Conservation (phyloP, 1,140 invertebrate genomes). For the Mizuhopecten yessoensis region DNA sequence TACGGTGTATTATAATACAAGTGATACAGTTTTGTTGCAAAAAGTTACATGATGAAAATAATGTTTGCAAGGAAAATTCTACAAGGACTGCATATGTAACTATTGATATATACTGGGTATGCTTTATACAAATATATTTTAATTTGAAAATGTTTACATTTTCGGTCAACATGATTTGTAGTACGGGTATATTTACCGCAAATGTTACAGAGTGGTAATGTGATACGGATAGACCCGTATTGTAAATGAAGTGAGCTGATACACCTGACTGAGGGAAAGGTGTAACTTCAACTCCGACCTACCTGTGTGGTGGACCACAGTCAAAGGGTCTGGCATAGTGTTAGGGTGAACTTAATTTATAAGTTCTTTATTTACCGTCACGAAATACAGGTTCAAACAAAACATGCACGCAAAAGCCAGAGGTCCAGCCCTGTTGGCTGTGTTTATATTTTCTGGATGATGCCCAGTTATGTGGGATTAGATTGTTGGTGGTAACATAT, state of each 20-base stretch:
- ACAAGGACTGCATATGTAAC: too few relatives aligned
- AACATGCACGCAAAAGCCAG: neutral
- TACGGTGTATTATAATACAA: too few relatives aligned
- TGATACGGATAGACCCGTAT: neutral
- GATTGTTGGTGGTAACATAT: too few relatives aligned
- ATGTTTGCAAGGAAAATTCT: too few relatives aligned
- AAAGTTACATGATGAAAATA: too few relatives aligned
- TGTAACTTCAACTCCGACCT: neutral
- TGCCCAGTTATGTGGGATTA: too few relatives aligned
- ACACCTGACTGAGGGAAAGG: neutral
- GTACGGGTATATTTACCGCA: neutral
- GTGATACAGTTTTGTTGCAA: too few relatives aligned
- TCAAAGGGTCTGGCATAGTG: too few relatives aligned
- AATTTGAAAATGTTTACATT: neutral
- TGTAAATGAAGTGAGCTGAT: neutral
- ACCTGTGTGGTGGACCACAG: constrained; percentile 4
- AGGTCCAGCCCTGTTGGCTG: neutral
- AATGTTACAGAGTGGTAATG: neutral
- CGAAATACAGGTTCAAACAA: neutral
- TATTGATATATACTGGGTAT: too few relatives aligned
- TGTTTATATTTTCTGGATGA: too few relatives aligned
- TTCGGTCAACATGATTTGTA: neutral
- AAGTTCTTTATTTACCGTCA: constrained; percentile 17
- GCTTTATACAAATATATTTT: neutral
- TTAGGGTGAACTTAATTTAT: neutral